Evolutionary conservation across 2,888 invertebrate genomes (phyloP).

Genomic region (Volucella zonaria): DNA sequence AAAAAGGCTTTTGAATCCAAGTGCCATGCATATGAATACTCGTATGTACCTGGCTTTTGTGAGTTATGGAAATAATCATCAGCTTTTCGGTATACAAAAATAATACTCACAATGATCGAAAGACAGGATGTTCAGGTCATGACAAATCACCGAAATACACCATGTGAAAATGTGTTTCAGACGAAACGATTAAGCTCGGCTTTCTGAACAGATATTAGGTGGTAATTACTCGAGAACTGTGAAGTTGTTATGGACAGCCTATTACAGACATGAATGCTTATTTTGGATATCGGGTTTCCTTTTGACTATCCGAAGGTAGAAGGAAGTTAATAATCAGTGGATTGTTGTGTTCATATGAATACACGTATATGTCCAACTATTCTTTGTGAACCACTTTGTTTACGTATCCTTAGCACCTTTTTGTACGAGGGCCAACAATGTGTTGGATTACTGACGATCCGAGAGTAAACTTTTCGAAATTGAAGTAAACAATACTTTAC

Average conservation of each 20-base stretch:
- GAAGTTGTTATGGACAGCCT: constrained; percentile 41
- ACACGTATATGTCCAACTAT: neutral
- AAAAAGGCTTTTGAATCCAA: constrained; percentile 52
- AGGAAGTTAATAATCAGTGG: constrained; percentile 62
- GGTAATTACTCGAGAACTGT: constrained; percentile 60
- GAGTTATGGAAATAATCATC: constrained; percentile 69
- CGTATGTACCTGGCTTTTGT: constrained; percentile 67
- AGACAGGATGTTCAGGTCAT: constrained; percentile 59
- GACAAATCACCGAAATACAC: constrained; percentile 37
- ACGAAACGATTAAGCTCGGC: constrained; percentile 21
- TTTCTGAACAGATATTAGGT: constrained; percentile 67
- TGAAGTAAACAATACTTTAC: too few species aligned
- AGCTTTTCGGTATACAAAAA: constrained; percentile 50
- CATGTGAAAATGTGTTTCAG: constrained; percentile 13
- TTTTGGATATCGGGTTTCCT: constrained; percentile 50
- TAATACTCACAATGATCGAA: constrained; percentile 33
- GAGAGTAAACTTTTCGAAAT: too few species aligned
- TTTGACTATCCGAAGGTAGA: constrained; percentile 47
- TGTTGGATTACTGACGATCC: too few species aligned
- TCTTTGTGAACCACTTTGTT: constrained; percentile 42
- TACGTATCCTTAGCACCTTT: constrained; percentile 50
- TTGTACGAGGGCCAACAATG: neutral
- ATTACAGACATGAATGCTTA: constrained; percentile 50
- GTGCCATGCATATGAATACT: constrained; percentile 67
- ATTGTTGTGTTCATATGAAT: constrained; percentile 37